Evolutionary conservation across 2,797 vertebrate species (phyloP), one percentile per base, ranked within the genome.

Genomic region (Pempheris klunzingeri): DNA sequence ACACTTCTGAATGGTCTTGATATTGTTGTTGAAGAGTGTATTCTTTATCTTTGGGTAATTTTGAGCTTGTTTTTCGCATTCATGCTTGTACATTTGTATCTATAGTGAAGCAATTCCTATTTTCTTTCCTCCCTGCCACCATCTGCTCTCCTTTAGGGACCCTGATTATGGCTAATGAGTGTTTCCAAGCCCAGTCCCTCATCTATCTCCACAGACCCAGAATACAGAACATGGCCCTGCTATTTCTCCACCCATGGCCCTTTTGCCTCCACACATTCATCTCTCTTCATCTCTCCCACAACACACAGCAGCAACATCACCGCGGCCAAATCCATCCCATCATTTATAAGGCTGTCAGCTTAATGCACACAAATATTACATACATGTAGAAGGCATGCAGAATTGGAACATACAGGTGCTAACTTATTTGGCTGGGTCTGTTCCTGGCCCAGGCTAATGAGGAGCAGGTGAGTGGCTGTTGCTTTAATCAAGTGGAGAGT

Each of bases 401-500:
- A 92, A 95, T 94, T 93, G 92, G 88, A 94, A 93, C 89, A 88
- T 94, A 94, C 95, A 95, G 95, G 95, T 95, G 95, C 93, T 95
- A 95, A 95, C 93, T 94, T 94, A 92, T 93, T 92, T 94, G 93
- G 90, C 90, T 52, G 82, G 86, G 88, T 90, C 87, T 90, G 90
- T 92, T 94, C 87, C 91, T 82, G 88, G 88, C 76, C 86, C 43
- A 2, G 87, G 71, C 88, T 95, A 96, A 96, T 95, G 93, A 94
- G 94, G 93, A 93, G 92, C 95, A 96, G 94, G 93, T 94, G 93
- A 93, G 86, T 88, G 87, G 87, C 87, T 91, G 90, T 88, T 92
- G 95, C 95, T 96, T 94, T 95, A 96, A 95, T 96, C 95, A 96
- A 95, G 91, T 94, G 89, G 93, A 85, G 92, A 93, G 90, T 84